Evolutionary conservation across 2,888 invertebrate genomes (phyloP), one percentile per base, ranked within the genome.

Genomic region (Gastrophysa polygoni): DNA sequence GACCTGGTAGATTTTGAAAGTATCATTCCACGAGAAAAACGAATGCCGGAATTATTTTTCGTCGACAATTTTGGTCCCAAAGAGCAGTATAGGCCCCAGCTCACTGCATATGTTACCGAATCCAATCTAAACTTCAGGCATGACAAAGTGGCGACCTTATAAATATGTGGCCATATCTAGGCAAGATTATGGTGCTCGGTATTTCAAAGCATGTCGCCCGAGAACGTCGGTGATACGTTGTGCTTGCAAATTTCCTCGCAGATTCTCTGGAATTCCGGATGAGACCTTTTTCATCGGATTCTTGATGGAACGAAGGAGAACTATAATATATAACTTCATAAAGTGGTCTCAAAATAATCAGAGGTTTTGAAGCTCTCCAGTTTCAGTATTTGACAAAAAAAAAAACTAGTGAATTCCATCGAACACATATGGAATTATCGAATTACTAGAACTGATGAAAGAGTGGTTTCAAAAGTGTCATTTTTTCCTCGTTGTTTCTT

Each of bases 111-210:
- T 75, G 77, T 80, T 79, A 80, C 77, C 78, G 80, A 82, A 82
- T 82, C 81, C 79, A 82, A 82, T 82, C 81, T 82, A 82, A 82
- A 82, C 82, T 82, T 82, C 82, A 81, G 68, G 78, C 74, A 80
- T 81, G 80, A 81, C 80, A 81, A 80, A 81, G 78, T 79, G 77
- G 78, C 77, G 79, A 79, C 80, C 80, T 80, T 81, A 81, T 80
- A 81, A 81, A 80, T 81, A 80, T 80, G 80, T 79, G 79, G 79
- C 76, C 75, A 80, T 80, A 79, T 79, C 78, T 77, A 78, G 77
- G 78, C 79, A 73, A 77, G 79, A 80, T 80, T 80, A 80, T 79
- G 77, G 72, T 11, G 32, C 70, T 71, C 75, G 74, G 79, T 80
- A 80, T 78, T 79, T 80, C 77, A 79, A 71, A 64, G 46, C 24